A percentile compares a stretch with the other conserved stretches of the same genome.
Evolutionary conservation across 2,113 vertebrate genomes (phyloP).

Genomic region (Equus quagga): DNA sequence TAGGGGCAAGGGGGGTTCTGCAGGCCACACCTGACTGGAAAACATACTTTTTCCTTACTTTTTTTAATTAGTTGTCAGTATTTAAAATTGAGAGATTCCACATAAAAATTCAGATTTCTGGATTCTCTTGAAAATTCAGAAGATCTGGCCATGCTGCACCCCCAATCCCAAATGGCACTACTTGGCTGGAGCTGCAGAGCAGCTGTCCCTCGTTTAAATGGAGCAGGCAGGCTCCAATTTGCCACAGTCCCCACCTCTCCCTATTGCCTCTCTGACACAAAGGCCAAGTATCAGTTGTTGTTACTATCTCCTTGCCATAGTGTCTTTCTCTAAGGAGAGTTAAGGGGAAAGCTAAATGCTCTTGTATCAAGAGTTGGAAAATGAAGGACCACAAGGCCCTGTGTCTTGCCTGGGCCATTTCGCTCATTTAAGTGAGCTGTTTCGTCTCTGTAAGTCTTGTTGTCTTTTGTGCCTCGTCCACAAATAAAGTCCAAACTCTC

Average conservation of each 20-base stretch:
- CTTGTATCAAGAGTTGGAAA: background rate
- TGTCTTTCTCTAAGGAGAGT: background rate
- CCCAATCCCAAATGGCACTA: background rate
- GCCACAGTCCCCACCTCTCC: background rate
- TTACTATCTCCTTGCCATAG: background rate
- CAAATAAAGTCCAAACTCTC: background rate
- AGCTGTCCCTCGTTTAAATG: background rate
- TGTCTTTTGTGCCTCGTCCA: background rate
- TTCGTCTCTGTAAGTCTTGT: background rate
- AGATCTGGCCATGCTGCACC: too few relatives aligned
- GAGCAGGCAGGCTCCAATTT: background rate
- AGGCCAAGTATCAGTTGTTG: background rate
- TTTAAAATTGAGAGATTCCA: background rate
- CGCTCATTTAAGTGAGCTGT: background rate
- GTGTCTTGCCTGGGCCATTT: background rate
- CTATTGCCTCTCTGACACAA: background rate
- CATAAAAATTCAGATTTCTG: background rate
- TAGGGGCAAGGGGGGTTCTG: rapidly evolving
- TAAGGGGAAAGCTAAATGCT: background rate
- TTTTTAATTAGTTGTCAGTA: background rate
- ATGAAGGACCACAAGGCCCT: background rate
- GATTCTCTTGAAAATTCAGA: background rate
- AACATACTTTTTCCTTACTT: background rate
- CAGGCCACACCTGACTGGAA: background rate
- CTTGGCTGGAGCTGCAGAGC: background rate